Evolutionary conservation across 2,113 vertebrate genomes (phyloP).

Genomic region (Neotragus moschatus): DNA sequence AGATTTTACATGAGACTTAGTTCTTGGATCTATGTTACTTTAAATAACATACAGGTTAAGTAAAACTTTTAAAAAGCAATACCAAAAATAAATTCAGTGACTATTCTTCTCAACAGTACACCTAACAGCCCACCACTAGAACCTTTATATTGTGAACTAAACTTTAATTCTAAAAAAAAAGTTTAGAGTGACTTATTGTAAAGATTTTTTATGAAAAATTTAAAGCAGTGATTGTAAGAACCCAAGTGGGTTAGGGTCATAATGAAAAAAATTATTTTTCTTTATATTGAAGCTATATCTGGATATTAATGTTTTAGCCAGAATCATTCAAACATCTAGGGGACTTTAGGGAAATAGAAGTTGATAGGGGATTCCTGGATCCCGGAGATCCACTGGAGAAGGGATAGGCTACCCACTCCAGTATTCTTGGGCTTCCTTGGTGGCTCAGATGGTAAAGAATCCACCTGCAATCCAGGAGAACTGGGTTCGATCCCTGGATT

Average conservation of each 20-base stretch:
- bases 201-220: background rate
- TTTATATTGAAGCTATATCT: background rate
- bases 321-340: background rate
- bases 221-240: background rate
- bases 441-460: background rate
- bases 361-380: background rate
- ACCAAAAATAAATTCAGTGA: background rate
- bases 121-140: background rate
- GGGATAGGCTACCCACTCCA: background rate
- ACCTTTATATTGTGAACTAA: background rate
- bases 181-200: background rate
- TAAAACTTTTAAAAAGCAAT: background rate
- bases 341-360: background rate
- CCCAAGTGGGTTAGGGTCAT: background rate
- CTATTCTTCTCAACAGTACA: background rate
- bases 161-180: background rate
- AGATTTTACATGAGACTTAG: background rate
- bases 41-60: background rate
- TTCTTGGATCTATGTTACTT: background rate
- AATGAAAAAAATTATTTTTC: background rate
- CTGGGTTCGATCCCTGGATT: background rate
- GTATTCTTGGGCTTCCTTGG: background rate
- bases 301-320: background rate
- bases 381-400: background rate
- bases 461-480: background rate